Percentiles rank a stretch among this genome's conserved stretches.
These are phyloP conservation scores for Helicorthomorpha holstii DNA, from an alignment of 1,140 invertebrate genomes.

Conservation along the genomic window DNA sequence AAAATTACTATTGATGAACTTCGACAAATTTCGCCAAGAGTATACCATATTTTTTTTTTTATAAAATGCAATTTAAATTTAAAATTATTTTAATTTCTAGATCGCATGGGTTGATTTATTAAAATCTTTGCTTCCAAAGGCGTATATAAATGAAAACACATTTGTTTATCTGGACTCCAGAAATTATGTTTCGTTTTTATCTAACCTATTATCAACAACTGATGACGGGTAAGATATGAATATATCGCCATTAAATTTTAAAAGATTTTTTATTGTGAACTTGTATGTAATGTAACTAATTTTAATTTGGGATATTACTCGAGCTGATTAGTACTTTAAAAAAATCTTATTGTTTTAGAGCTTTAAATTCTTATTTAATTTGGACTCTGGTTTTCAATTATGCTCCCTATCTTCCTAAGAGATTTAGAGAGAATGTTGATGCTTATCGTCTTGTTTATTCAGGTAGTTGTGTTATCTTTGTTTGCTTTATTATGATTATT, in stretches of 20 bases:
- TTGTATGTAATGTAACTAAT: not conserved
- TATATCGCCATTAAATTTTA: too few relatives aligned
- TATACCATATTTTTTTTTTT: not conserved
- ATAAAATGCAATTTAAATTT: not conserved
- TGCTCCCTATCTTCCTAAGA: constrained; percentile 35
- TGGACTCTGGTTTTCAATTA: constrained; percentile 38
- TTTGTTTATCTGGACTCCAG: constrained; percentile 34
- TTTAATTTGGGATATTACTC: not conserved
- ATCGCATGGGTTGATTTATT: constrained; percentile 37
- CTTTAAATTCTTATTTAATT: constrained; percentile 41
- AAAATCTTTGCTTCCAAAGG: constrained; percentile 33
- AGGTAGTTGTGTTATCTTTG: constrained; percentile 20
- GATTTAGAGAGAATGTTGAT: constrained; percentile 32
- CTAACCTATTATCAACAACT: constrained; percentile 35
- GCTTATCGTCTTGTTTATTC: constrained; percentile 31
- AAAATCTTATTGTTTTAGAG: constrained; percentile 20
- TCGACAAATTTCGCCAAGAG: not conserved
- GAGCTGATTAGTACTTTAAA: constrained; percentile 1
- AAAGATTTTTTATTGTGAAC: too few relatives aligned
- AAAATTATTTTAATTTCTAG: constrained; percentile 27
- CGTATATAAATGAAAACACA: constrained; percentile 30
- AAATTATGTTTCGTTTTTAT: constrained; percentile 34
- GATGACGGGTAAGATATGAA: constrained; percentile 29
- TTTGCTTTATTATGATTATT: constrained; percentile 1
- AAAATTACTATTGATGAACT: not conserved